Conservation (phyloP, 2,797 vertebrate genomes). For the Sebastes dallii region DNA sequence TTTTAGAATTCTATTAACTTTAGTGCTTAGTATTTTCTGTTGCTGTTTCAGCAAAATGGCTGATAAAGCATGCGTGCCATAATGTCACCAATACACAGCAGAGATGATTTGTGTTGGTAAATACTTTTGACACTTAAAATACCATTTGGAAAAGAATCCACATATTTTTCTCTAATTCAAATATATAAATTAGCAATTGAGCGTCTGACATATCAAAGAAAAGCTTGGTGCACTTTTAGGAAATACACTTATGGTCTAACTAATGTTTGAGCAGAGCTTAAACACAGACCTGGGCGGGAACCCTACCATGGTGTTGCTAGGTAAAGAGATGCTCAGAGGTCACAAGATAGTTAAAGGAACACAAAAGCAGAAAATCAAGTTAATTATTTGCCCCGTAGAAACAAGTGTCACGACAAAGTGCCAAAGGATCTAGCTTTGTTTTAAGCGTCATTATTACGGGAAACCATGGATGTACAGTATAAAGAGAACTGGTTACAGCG, state of each 20-base stretch:
- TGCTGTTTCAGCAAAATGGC: constrained; percentile 6
- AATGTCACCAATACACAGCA: not conserved
- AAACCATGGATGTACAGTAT: not conserved
- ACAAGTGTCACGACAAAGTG: not conserved
- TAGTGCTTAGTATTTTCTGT: not conserved
- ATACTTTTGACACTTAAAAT: not conserved
- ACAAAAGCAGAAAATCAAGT: not conserved
- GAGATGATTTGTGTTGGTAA: not conserved
- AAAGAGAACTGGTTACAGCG: not conserved
- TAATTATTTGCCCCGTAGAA: not conserved
- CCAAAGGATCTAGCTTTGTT: not conserved
- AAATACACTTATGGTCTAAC: not conserved
- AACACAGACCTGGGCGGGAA: too few species aligned
- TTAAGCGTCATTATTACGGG: not conserved
- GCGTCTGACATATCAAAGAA: not conserved
- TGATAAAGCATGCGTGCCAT: not conserved
- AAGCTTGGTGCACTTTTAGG: not conserved
- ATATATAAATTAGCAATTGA: not conserved
- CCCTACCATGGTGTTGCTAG: too few species aligned
- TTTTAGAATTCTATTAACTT: constrained; percentile 24
- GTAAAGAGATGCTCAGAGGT: not conserved
- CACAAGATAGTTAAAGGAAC: not conserved
- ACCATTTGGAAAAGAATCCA: not conserved
- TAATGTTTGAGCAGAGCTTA: not conserved
- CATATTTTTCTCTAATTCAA: not conserved